A percentile compares a stretch with the other conserved stretches of the same genome.
These are phyloP conservation scores for Sympetrum striolatum DNA, from an alignment of 2,888 invertebrate genomes.

Conservation along the genomic window DNA sequence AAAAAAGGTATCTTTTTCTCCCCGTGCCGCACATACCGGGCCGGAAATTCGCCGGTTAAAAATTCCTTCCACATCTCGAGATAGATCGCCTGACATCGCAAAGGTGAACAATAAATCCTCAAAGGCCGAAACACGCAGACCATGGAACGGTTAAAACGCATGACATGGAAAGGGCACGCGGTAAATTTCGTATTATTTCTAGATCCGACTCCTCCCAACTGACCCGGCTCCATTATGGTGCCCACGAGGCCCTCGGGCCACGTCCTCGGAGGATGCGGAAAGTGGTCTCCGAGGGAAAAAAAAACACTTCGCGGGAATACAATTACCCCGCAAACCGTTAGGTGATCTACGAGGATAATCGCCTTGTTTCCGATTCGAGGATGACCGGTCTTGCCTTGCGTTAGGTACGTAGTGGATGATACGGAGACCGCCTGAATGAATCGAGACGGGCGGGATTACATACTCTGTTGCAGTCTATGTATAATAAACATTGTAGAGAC, in stretches of 20 bases:
- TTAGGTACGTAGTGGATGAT: not conserved
- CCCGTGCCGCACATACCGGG: no score
- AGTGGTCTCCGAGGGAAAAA: not conserved
- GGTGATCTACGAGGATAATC: not conserved
- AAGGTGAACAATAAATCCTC: not conserved
- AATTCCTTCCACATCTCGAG: not conserved
- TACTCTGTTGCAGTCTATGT: not conserved
- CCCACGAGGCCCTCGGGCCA: not conserved
- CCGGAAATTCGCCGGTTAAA: no score
- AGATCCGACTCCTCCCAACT: not conserved
- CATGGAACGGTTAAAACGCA: not conserved
- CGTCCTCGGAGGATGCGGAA: not conserved
- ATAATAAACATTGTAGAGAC: no score
- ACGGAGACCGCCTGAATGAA: not conserved
- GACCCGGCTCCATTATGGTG: not conserved
- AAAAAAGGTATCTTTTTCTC: no score
- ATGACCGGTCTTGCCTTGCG: not conserved
- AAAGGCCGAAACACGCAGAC: not conserved
- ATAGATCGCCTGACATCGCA: not conserved
- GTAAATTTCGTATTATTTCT: not conserved
- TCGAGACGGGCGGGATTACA: not conserved
- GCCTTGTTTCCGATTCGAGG: not conserved
- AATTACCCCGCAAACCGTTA: constrained; percentile 12
- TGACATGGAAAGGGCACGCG: not conserved
- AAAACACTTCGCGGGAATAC: not conserved